Conservation (phyloP, 2,888 invertebrate genomes). For the Parascotia fuliginaria region DNA sequence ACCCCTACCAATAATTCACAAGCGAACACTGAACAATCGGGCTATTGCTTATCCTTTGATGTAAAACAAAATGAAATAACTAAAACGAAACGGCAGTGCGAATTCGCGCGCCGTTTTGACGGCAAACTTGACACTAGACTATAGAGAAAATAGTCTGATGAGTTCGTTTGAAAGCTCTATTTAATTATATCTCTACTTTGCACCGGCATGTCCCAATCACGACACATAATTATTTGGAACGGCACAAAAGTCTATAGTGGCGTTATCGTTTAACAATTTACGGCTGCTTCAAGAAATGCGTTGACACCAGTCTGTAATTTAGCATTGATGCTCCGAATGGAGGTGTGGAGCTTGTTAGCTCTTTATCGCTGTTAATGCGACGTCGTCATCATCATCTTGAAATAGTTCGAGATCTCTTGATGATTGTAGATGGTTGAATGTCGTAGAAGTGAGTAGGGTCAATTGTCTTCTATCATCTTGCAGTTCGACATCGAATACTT, state of each 20-base stretch:
- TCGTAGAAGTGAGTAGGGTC: conserved; percentile 40
- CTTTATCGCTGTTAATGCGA: conserved; percentile 53
- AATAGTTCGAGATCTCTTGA: conserved; percentile 17
- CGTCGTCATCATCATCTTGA: conserved; percentile 35
- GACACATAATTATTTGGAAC: conserved; percentile 86
- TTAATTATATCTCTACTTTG: conserved; percentile 76
- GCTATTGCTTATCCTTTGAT: conserved; percentile 82
- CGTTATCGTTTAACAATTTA: conserved; percentile 82
- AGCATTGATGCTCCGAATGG: conserved; percentile 88
- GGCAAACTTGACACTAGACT: conserved; percentile 64
- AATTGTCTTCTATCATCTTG: conserved; percentile 77
- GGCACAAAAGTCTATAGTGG: conserved; percentile 66
- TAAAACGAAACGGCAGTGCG: conserved; percentile 78
- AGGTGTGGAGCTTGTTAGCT: conserved; percentile 69
- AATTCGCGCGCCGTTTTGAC: conserved; percentile 78
- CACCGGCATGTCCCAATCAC: conserved; percentile 90
- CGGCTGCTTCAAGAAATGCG: conserved; percentile 97
- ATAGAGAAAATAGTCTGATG: conserved; percentile 46
- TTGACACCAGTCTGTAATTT: conserved; percentile 96
- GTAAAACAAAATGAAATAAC: conserved; percentile 83
- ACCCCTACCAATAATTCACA: conserved; percentile 64
- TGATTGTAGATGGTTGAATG: conserved; percentile 24
- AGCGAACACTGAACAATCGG: conserved; percentile 64
- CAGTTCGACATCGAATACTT: conserved; percentile 30
- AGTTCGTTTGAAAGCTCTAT: conserved; percentile 56